Evolutionary conservation across 2,888 invertebrate species (phyloP).

Genomic region (Thereva unica): DNA sequence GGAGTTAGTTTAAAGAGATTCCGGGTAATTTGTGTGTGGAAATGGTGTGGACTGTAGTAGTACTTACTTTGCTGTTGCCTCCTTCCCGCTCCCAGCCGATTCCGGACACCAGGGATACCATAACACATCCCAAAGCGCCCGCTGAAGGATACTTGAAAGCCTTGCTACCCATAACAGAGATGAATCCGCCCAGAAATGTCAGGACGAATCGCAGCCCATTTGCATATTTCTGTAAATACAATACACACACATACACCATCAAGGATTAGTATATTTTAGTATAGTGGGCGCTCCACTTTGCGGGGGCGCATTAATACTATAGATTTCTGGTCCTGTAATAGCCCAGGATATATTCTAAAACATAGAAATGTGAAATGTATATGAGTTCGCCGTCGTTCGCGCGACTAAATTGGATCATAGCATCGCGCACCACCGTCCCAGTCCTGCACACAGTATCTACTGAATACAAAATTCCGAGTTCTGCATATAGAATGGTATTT

Average conservation of each 20-base stretch:
- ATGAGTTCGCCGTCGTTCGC: slow-evolving; percentile 7
- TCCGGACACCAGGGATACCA: slow-evolving; percentile 63
- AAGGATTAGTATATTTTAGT: background rate
- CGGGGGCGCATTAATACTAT: slow-evolving; percentile 9
- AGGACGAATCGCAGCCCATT: slow-evolving; percentile 61
- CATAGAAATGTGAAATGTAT: background rate
- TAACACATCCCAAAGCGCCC: slow-evolving; percentile 64
- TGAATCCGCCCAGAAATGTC: slow-evolving; percentile 65
- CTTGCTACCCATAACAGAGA: slow-evolving; percentile 68
- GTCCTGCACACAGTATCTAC: slow-evolving; percentile 3
- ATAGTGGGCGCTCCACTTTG: too few relatives aligned
- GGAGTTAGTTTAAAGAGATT: slow-evolving; percentile 1
- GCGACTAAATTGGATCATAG: slow-evolving; percentile 14
- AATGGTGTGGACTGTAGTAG: slow-evolving; percentile 11
- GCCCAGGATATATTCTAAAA: background rate
- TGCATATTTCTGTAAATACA: slow-evolving; percentile 53
- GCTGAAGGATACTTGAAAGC: slow-evolving; percentile 66
- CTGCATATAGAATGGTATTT: slow-evolving; percentile 28
- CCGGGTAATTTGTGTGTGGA: background rate
- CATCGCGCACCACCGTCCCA: background rate
- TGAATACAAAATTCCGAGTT: slow-evolving; percentile 19
- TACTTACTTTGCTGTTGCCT: slow-evolving; percentile 52
- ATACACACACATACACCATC: too few relatives aligned
- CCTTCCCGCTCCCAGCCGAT: slow-evolving; percentile 60
- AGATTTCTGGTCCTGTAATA: slow-evolving; percentile 16